Conservation (phyloP, 1,140 invertebrate genomes). For the Nylanderia fulva region DNA sequence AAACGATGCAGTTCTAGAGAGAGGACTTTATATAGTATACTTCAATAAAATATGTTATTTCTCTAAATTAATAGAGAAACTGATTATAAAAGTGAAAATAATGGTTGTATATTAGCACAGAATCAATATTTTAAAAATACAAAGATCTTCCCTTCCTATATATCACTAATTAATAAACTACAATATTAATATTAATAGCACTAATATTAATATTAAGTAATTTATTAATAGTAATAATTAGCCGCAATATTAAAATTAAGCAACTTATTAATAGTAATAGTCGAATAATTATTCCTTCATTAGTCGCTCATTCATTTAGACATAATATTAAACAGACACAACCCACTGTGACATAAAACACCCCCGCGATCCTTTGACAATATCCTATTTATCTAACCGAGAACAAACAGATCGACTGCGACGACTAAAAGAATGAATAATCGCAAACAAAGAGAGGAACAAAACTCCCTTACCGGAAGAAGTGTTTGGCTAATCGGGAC, state of each 20-base stretch:
- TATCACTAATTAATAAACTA: neutral
- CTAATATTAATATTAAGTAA: no score
- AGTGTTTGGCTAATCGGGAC: neutral
- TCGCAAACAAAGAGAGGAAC: neutral
- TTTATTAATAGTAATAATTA: neutral
- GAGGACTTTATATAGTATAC: neutral
- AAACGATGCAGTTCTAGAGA: neutral
- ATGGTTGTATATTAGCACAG: neutral
- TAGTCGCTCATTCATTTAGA: neutral
- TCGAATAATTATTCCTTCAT: neutral
- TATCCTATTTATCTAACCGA: neutral
- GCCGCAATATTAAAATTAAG: no score
- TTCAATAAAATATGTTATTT: neutral
- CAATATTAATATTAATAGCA: neutral
- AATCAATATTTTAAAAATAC: slow-evolving; percentile 48
- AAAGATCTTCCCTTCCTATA: neutral
- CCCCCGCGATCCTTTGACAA: no score
- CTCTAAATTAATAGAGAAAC: neutral
- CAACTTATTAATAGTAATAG: neutral
- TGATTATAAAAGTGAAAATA: neutral
- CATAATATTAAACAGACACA: neutral
- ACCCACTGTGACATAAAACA: neutral
- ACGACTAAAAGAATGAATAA: neutral
- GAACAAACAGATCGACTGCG: neutral
- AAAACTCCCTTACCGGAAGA: slow-evolving; percentile 47